Conservation (phyloP, 2,888 invertebrate species). For the Scaptomyza flava region DNA sequence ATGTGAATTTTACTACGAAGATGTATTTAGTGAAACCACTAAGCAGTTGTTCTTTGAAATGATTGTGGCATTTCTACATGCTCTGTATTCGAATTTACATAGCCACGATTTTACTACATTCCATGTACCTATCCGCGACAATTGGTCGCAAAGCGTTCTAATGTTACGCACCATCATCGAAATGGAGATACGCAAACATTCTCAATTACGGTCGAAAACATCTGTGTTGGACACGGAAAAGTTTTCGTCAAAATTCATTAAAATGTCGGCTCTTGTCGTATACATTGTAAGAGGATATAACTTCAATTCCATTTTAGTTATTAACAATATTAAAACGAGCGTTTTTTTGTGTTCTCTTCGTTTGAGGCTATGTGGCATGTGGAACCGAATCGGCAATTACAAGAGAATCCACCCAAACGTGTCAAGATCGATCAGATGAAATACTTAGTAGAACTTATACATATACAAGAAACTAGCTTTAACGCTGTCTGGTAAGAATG, state of each 20-base stretch:
- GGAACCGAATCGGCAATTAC: slow-evolving; percentile 11
- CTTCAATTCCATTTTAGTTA: no score
- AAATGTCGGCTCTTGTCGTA: slow-evolving; percentile 73
- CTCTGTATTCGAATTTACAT: slow-evolving; percentile 76
- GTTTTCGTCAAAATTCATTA: slow-evolving; percentile 66
- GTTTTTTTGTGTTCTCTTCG: background rate
- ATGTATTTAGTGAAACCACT: slow-evolving; percentile 69
- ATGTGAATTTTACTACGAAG: slow-evolving; percentile 72
- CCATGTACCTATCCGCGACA: slow-evolving; percentile 57
- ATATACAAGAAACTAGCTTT: slow-evolving; percentile 55
- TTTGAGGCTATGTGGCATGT: slow-evolving; percentile 74
- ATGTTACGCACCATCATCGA: slow-evolving; percentile 75
- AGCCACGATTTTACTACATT: slow-evolving; percentile 67
- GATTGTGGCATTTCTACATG: slow-evolving; percentile 58
- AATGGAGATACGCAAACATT: slow-evolving; percentile 76
- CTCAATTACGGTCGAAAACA: slow-evolving; percentile 43
- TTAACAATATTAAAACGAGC: background rate
- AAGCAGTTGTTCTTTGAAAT: slow-evolving; percentile 72
- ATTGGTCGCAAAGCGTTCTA: slow-evolving; percentile 72
- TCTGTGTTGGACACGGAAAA: slow-evolving; percentile 57
- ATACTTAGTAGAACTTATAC: slow-evolving; percentile 59
- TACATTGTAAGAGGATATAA: slow-evolving; percentile 71
- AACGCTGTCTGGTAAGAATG: slow-evolving; percentile 77
- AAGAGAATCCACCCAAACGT: slow-evolving; percentile 58
- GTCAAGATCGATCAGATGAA: slow-evolving; percentile 67